Conservation (phyloP, 2,888 invertebrate genomes). For the Phengaris arion region DNA sequence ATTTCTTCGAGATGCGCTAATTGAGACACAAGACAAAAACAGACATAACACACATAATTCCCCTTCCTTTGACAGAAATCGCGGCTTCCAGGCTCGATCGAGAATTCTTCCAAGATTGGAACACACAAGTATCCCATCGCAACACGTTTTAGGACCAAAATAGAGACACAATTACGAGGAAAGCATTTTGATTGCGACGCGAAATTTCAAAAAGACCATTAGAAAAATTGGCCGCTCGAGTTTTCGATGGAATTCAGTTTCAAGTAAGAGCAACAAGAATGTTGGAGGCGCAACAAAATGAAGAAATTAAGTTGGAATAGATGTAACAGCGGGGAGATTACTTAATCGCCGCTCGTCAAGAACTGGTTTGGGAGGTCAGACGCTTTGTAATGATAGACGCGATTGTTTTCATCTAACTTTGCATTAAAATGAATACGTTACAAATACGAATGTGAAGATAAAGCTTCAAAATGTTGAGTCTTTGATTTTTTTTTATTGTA, state of each 20-base stretch:
- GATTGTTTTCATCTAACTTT: slow-evolving; percentile 51
- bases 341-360: slow-evolving; percentile 60
- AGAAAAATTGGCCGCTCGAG: slow-evolving; percentile 67
- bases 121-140: slow-evolving; percentile 32
- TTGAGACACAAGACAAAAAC: slow-evolving; percentile 20
- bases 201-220: slow-evolving; percentile 57
- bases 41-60: slow-evolving; percentile 26
- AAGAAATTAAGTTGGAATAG: slow-evolving; percentile 73
- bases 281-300: slow-evolving; percentile 61
- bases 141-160: slow-evolving; percentile 33
- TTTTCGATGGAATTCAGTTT: slow-evolving; percentile 45
- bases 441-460: neutral
- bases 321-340: slow-evolving; percentile 68
- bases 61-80: slow-evolving; percentile 1
- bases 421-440: slow-evolving; percentile 33
- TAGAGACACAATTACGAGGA: slow-evolving; percentile 46
- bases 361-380: slow-evolving; percentile 59
- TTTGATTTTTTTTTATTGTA: neutral
- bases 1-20: slow-evolving; percentile 16
- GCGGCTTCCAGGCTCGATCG: neutral
- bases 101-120: slow-evolving; percentile 32
- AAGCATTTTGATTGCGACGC: slow-evolving; percentile 48
- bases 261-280: slow-evolving; percentile 47
- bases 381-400: slow-evolving; percentile 51
- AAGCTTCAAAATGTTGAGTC: neutral